These are phyloP conservation scores for Merluccius polli DNA, from an alignment of 2,797 vertebrate species.

Conservation along the genomic window DNA sequence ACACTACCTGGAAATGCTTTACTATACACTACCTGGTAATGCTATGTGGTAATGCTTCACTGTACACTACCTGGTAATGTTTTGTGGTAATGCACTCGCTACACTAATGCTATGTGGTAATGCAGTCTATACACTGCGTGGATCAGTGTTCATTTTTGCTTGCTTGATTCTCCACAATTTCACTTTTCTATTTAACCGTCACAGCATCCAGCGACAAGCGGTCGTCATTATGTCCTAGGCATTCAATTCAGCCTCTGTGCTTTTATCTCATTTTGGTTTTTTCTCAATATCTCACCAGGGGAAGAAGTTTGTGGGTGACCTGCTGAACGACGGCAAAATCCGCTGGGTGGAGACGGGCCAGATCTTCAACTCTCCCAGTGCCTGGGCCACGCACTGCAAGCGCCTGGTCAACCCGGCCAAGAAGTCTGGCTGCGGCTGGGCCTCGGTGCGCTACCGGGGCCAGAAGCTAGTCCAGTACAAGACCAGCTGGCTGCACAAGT, in stretches of 20 bases:
- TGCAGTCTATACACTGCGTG: too few relatives aligned
- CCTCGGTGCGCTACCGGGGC: conserved; percentile 90
- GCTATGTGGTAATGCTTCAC: not conserved
- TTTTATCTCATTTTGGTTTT: not conserved
- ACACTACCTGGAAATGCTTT: not conserved
- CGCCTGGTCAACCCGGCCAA: conserved; percentile 95
- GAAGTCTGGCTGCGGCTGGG: conserved; percentile 97
- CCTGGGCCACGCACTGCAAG: conserved; percentile 97
- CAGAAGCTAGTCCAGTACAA: conserved; percentile 97
- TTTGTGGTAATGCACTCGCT: not conserved
- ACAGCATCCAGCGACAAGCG: not conserved
- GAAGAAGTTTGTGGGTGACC: conserved; percentile 92
- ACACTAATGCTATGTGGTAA: too few relatives aligned
- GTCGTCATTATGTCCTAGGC: too few relatives aligned
- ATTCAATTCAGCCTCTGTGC: too few relatives aligned
- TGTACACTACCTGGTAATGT: not conserved
- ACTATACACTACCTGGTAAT: not conserved
- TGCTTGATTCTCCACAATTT: too few relatives aligned
- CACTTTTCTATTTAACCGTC: not conserved
- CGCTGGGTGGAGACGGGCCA: conserved; percentile 95
- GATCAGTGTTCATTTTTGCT: not conserved
- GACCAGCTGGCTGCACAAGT: conserved; percentile 88
- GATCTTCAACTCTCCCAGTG: conserved; percentile 93
- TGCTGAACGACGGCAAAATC: conserved; percentile 89
- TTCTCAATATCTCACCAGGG: conserved; percentile 68